Conservation (phyloP, 2,113 vertebrate species). For the Oreochromis spilurus region DNA sequence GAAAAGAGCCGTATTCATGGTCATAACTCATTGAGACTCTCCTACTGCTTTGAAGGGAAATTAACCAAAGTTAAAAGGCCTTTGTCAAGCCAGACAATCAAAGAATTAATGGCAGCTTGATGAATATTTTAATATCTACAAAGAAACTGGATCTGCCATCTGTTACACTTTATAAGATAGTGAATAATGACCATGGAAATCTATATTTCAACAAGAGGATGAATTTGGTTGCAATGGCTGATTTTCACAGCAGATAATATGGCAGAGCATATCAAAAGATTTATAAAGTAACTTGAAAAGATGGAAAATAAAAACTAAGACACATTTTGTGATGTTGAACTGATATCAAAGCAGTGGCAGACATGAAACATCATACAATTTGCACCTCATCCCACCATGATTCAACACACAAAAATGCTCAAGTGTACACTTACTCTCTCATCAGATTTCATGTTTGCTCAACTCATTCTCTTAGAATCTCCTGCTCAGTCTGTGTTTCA, state of each 20-base stretch:
- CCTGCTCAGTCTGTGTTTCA: background rate
- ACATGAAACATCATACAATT: constrained; percentile 27
- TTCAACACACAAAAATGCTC: background rate
- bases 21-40: constrained; percentile 47
- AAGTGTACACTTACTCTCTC: background rate
- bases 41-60: constrained; percentile 59
- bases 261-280: constrained; percentile 6
- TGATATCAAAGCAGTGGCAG: constrained; percentile 23
- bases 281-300: background rate
- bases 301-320: background rate
- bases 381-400: background rate
- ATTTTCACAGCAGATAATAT: constrained; percentile 1
- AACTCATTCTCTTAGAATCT: background rate
- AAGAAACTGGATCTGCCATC: constrained; percentile 50
- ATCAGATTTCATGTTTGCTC: constrained; percentile 15
- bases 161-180: constrained; percentile 50
- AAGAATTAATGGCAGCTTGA: constrained; percentile 48
- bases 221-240: background rate
- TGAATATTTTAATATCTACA: constrained; percentile 62
- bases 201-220: constrained; percentile 19
- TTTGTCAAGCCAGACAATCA: constrained; percentile 57
- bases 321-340: background rate
- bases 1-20: constrained; percentile 39
- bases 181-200: constrained; percentile 28
- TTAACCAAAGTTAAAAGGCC: constrained; percentile 60